Conservation (phyloP, 2,113 vertebrate species). For the Cottus gobio region DNA sequence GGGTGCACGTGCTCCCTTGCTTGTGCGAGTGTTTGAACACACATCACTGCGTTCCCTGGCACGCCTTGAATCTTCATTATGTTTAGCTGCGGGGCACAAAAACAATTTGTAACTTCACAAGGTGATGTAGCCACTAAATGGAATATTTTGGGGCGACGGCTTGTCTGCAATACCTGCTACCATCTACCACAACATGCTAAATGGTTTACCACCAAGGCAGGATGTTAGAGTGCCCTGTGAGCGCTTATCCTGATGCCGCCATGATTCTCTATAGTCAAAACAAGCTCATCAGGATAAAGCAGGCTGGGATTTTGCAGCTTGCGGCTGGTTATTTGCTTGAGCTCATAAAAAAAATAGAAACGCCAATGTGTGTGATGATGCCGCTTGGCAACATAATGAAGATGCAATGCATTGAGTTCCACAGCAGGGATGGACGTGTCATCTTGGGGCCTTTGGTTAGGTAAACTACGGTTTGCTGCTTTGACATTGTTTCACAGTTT, state of each 20-base stretch:
- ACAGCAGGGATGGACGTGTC: neutral
- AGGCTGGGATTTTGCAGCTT: conserved; percentile 1
- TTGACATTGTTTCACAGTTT: too few relatives aligned
- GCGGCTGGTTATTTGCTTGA: conserved; percentile 29
- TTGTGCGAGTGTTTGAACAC: conserved; percentile 46
- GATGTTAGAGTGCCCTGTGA: conserved; percentile 43
- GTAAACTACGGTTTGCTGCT: too few relatives aligned
- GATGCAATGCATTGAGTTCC: neutral
- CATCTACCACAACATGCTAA: conserved; percentile 52
- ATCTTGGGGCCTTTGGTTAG: too few relatives aligned
- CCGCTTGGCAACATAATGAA: neutral
- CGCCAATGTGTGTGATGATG: neutral
- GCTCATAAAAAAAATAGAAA: conserved; percentile 9
- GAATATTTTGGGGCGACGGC: conserved; percentile 51
- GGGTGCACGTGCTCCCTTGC: conserved; percentile 22
- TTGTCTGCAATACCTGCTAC: conserved; percentile 49
- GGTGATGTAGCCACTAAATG: conserved; percentile 72
- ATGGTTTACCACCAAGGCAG: conserved; percentile 64
- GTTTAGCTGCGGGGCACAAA: conserved; percentile 73
- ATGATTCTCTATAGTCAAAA: conserved; percentile 27
- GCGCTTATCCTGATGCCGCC: neutral
- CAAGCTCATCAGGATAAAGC: conserved; percentile 29
- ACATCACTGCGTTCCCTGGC: conserved; percentile 49
- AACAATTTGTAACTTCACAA: conserved; percentile 77
- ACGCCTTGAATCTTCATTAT: conserved; percentile 75